These are phyloP conservation scores for Alcedo atthis DNA, from an alignment of 2,797 vertebrate genomes.

Conservation along the genomic window DNA sequence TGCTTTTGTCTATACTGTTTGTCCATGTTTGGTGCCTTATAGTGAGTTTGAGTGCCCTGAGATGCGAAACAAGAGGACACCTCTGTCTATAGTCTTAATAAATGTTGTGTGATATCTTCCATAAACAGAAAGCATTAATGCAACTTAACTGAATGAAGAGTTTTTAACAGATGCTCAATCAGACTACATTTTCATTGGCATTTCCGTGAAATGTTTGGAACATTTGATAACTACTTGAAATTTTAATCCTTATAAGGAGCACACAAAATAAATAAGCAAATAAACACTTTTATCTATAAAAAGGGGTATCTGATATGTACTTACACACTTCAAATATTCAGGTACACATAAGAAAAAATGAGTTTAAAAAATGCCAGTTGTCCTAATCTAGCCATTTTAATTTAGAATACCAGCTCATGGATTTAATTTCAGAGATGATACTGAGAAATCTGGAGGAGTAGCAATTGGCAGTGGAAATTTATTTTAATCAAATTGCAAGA, in stretches of 20 bases:
- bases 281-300: background rate
- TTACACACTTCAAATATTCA: background rate
- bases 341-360: background rate
- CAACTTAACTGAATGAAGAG: background rate
- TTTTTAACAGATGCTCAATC: background rate
- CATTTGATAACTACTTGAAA: background rate
- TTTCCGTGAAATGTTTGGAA: background rate
- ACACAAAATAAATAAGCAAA: background rate
- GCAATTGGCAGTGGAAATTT: background rate
- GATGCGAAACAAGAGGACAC: background rate
- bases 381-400: background rate
- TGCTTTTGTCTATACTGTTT: background rate
- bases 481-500: background rate
- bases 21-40: background rate
- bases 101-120: background rate
- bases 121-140: background rate
- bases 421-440: background rate
- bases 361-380: background rate
- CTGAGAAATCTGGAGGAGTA: background rate
- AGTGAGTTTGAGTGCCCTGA: background rate
- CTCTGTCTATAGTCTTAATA: background rate
- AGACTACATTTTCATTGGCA: background rate
- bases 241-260: background rate
- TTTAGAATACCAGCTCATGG: background rate
- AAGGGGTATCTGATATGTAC: background rate